phyloP scores from a whole-genome alignment of 2,797 vertebrate species.

The Nasua narica region DNA sequence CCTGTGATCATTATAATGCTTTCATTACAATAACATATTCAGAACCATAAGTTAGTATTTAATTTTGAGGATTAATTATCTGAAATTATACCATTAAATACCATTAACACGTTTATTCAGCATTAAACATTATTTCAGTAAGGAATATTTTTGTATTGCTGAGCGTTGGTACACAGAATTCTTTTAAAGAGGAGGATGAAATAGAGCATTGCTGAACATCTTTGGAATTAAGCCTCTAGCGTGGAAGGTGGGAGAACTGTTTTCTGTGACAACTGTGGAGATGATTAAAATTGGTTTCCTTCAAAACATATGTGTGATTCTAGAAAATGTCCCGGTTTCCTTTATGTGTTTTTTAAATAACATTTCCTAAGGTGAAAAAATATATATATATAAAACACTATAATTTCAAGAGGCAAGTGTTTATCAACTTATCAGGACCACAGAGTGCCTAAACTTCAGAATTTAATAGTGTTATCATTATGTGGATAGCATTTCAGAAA shows the following conservation, averaged over 20 bases:
- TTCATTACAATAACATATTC: background rate
- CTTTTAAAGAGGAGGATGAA: constrained; percentile 42
- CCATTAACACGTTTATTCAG: background rate
- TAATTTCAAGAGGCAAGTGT: constrained; percentile 46
- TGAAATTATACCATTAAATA: background rate
- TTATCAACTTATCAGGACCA: background rate
- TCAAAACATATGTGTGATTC: background rate
- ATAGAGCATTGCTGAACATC: background rate
- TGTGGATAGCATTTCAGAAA: background rate
- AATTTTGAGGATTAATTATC: background rate
- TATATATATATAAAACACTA: background rate
- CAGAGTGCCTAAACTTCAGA: background rate
- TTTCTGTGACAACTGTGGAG: background rate
- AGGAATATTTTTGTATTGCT: background rate
- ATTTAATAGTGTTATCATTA: background rate
- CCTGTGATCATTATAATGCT: background rate
- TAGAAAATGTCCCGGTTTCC: background rate
- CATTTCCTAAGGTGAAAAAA: background rate
- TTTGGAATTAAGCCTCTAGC: background rate
- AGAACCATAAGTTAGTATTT: background rate
- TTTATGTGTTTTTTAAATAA: background rate
- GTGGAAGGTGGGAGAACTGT: accelerated
- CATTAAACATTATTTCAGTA: constrained; percentile 12
- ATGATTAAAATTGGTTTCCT: constrained; percentile 18
- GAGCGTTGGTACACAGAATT: background rate